Conservation (phyloP, 2,888 invertebrate genomes). For the Clivina fossor region DNA sequence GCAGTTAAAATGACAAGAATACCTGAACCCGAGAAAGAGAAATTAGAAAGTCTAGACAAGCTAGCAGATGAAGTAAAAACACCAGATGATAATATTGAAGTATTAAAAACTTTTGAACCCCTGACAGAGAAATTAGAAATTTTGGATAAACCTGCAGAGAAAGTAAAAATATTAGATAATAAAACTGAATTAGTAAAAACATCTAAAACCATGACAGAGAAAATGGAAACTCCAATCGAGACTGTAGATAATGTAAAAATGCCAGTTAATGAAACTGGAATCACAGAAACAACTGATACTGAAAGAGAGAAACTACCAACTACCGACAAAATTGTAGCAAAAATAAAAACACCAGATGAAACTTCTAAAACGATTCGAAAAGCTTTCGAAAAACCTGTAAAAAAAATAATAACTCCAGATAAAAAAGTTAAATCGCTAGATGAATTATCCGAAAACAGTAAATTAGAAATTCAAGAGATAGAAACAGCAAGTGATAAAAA, state of each 20-base stretch:
- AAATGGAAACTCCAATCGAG: neutral
- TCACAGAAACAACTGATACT: neutral
- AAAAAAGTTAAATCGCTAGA: conserved; percentile 1
- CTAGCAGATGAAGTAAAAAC: neutral
- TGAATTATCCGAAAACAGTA: neutral
- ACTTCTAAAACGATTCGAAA: no score
- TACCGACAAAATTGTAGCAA: conserved; percentile 13
- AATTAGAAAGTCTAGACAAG: no score
- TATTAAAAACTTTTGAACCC: conserved; percentile 1
- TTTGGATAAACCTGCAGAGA: conserved; percentile 1
- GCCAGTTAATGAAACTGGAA: conserved; percentile 4
- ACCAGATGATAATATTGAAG: neutral
- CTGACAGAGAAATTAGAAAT: neutral
- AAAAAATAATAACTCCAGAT: neutral
- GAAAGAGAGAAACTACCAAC: conserved; percentile 4
- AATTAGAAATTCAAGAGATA: conserved; percentile 5
- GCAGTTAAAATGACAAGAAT: conserved; percentile 3
- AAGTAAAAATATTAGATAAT: neutral
- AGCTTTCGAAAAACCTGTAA: conserved; percentile 4
- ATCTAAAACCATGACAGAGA: neutral
- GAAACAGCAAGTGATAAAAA: neutral
- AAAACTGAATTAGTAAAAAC: neutral
- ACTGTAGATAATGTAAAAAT: neutral
- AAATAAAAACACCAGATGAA: neutral
- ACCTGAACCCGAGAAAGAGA: conserved; percentile 5